Base-by-base conservation (phyloP, 2,113 vertebrate species). In the Nyctereutes procyonoides region DNA sequence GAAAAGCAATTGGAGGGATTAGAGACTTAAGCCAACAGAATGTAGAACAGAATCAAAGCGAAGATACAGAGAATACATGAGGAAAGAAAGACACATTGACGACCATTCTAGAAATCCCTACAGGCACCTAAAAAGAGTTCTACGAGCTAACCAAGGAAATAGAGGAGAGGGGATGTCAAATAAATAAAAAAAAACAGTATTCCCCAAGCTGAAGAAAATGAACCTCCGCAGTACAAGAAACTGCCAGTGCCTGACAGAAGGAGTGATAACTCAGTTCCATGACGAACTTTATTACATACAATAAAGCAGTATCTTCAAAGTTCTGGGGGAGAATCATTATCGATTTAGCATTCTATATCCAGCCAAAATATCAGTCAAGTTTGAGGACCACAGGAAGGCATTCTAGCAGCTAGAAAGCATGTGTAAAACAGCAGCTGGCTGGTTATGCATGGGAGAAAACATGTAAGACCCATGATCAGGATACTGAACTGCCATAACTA, bases 201-300 rank as follows among this genome's bases (percentile, higher is more conserved):
- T 83, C 90, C 30, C 43, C 13, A 20, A 38, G 48, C 80, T 26
- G 20, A 55, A 60, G 17, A 53, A 11, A 69, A 15, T 0, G 7
- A 30, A n/a, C 24, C 48, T 58, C 48, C n/a, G 0, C 4, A 10
- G 35, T 17, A 8, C 9, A 30, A 58, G 65, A 77, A 28, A 56
- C 24, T 53, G 26, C 2, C 26, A 0, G 6, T 0, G 13, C 20
- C 65, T 32, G 63, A 11, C 3, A 1, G 17, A 20, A 30, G 1
- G 26, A 53, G 38, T 15, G 19, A 43, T 1, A 7, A 12, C 16
- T 2, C 20, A 51, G 56, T 4, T 35, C 43, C 24, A 0, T 8
- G n/a, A n/a, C 43, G 62, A n/a, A 8, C 67, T 35, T 9, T 19
- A 62, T 3, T 19, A 22, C 8, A 19, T 1, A 1, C 19, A 5